Base-by-base conservation (phyloP, 2,113 vertebrate genomes). In the Butastur rufipennis region DNA sequence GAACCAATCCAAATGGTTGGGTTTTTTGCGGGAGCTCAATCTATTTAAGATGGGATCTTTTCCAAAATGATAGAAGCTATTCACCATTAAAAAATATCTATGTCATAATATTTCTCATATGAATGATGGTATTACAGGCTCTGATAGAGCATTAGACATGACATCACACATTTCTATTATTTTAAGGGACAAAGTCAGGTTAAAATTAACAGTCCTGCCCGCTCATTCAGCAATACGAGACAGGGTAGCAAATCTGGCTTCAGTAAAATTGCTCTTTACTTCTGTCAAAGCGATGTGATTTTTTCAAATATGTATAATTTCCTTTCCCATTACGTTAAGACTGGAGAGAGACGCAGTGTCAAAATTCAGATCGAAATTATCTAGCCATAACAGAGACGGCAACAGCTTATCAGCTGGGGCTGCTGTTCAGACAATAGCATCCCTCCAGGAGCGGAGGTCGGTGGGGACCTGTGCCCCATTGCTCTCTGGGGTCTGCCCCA, bases 271-370 rank as follows among this genome's bases (percentile, higher is more conserved):
- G 68, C 72, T 88, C 88, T 74, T 79, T 75, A 71, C 65, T 96
- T 55, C 75, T 83, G 68, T 68, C 88, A 92, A 8, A 58, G 68
- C 4, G 50, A 71, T 70, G 77, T 16, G 67, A 78, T 88, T 73
- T 95, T 93, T 81, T 80, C 92, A 90, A 86, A 95, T 34, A 93
- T 6, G 1, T 55, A 73, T 77, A 50, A 88, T 95, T 95, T 95
- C 74, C 87, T 81, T 80, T 92, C 68, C 66, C 26, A 32, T 83
- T 75, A 32, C 56, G 27, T 43, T 43, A 67, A 82, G 63, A 21
- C 70, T 53, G 79, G 42, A 68, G 79, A 77, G n/a, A 77, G 71
- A 85, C 2, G 1, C 1, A 7, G 34, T 66, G 79, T 78, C 88
- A 92, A 88, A 86, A 92, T 47, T 50, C 38, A 81, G 55, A 71